phyloP scores from a whole-genome alignment of 2,888 invertebrate species.

The Merodon equestris region DNA sequence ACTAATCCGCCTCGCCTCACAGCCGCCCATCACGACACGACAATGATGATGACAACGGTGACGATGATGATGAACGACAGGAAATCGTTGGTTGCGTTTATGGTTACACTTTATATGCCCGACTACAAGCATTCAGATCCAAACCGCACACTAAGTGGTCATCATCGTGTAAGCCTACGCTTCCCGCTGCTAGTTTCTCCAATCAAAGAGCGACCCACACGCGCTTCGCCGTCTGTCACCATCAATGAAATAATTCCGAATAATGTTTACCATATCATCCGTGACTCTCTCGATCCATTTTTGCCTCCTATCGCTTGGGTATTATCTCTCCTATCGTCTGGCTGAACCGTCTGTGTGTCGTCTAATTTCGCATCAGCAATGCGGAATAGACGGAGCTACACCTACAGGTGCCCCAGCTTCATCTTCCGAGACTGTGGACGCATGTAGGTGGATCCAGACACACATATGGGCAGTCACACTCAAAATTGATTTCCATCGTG shows the following conservation, averaged over 20 bases:
- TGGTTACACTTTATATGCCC: slow-evolving; percentile 1
- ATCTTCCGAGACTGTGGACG: background rate
- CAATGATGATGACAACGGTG: background rate
- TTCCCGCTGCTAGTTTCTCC: slow-evolving; percentile 41
- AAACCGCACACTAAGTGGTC: slow-evolving; percentile 50
- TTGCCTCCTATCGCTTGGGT: no score
- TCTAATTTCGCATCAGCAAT: slow-evolving; percentile 41
- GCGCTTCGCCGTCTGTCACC: background rate
- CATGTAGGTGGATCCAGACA: slow-evolving; percentile 33
- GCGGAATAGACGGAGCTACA: slow-evolving; percentile 35
- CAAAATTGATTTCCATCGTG: background rate
- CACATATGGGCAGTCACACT: no score
- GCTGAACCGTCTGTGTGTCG: slow-evolving; percentile 36
- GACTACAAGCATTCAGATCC: slow-evolving; percentile 43
- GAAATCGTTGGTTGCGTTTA: slow-evolving; percentile 49
- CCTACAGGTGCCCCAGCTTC: slow-evolving; percentile 45
- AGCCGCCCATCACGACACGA: no score
- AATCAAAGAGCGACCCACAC: slow-evolving; percentile 42
- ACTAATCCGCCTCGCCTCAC: no score
- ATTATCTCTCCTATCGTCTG: slow-evolving; percentile 6
- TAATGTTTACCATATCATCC: slow-evolving; percentile 2
- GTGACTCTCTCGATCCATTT: no score
- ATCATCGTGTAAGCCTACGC: slow-evolving; percentile 59
- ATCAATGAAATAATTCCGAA: slow-evolving; percentile 28
- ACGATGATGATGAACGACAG: slow-evolving; percentile 52